phyloP scores from a whole-genome alignment of 1,140 invertebrate species.

The Drosophila oshimai region DNA sequence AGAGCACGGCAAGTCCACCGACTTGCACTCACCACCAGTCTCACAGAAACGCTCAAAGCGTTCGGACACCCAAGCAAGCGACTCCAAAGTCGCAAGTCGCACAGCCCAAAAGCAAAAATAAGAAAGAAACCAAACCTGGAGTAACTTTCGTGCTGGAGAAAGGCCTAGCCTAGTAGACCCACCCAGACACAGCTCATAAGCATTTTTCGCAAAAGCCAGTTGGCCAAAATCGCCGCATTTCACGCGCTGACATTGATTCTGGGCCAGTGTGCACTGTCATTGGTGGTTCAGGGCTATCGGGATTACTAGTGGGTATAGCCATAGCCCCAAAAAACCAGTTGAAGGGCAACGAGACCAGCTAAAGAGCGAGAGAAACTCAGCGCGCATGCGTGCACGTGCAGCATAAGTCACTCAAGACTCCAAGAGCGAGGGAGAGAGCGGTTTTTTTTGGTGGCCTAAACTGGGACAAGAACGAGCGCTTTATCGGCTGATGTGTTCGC shows the following conservation, averaged over 20 bases:
- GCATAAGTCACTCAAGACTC: slow-evolving; percentile 24
- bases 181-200: slow-evolving; percentile 14
- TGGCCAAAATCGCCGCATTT: slow-evolving; percentile 33
- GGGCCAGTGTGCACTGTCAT: slow-evolving; percentile 38
- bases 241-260: slow-evolving; percentile 57
- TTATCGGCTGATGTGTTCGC: background rate
- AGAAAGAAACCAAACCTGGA: slow-evolving; percentile 32
- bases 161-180: slow-evolving; percentile 44
- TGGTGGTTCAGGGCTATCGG: slow-evolving; percentile 48
- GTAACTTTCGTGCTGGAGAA: slow-evolving; percentile 72
- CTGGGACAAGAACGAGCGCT: slow-evolving; percentile 67
- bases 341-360: slow-evolving; percentile 46
- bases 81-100: background rate
- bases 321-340: slow-evolving; percentile 39
- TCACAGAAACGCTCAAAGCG: slow-evolving; percentile 72
- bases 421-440: slow-evolving; percentile 54
- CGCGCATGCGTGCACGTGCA: slow-evolving; percentile 53
- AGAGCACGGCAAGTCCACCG: background rate
- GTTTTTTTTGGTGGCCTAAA: slow-evolving; percentile 11
- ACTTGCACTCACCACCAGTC: slow-evolving; percentile 57
- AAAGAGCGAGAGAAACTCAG: slow-evolving; percentile 11
- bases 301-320: slow-evolving; percentile 19
- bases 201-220: slow-evolving; percentile 25
- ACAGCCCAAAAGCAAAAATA: background rate
- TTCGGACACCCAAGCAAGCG: slow-evolving; percentile 41